Percentiles rank a stretch among this genome's conserved stretches.
phyloP scores from a whole-genome alignment of 2,797 vertebrate genomes.

The Crypturellus tataupa region DNA sequence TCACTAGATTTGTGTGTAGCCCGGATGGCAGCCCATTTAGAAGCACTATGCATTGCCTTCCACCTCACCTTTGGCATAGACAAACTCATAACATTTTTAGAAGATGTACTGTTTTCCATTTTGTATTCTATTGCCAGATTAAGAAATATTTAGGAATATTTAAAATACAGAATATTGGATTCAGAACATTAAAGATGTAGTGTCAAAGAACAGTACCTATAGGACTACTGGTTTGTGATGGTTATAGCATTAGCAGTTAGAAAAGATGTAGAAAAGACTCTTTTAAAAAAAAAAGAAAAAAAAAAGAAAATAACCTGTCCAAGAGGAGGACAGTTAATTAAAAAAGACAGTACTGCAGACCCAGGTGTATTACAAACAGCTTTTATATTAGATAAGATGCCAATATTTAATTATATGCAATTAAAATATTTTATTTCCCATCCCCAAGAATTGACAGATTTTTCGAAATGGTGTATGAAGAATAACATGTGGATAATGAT shows the following conservation, averaged over 20 bases:
- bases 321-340: slow-evolving; percentile 10
- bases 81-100: background rate
- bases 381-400: background rate
- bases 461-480: background rate
- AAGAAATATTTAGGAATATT: background rate
- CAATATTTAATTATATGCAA: background rate
- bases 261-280: background rate
- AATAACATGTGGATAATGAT: background rate
- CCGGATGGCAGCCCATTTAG: background rate
- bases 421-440: background rate
- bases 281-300: slow-evolving; percentile 13
- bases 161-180: background rate
- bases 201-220: background rate
- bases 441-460: background rate
- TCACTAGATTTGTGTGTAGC: background rate
- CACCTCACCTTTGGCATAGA: background rate
- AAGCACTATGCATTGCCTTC: background rate
- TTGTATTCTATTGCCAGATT: background rate
- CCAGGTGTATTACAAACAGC: background rate
- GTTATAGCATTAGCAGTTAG: background rate
- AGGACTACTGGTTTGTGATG: background rate
- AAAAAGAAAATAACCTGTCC: background rate
- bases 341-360: background rate
- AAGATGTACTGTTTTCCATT: background rate
- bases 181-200: background rate